Base-by-base conservation (phyloP, 2,113 vertebrate species). In the Ptilorrhoa leucosticta region DNA sequence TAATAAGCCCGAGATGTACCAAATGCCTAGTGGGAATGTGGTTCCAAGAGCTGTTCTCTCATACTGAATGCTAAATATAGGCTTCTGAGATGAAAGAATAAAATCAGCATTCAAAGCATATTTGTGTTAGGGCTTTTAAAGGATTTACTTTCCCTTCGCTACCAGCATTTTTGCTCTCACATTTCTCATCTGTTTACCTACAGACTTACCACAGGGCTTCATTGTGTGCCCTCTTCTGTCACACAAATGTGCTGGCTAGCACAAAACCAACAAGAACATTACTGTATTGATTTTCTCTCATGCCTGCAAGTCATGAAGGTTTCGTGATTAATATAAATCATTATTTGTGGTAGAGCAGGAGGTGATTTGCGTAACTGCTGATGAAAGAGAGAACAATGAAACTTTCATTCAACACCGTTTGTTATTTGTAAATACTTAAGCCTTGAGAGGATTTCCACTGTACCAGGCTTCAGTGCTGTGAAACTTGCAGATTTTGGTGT, bases 291-390 rank as follows among this genome's bases (percentile, higher is more conserved):
- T 96, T 96, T 97, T 82, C 78, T 85, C 76, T 91, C 86, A 50
- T 87, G 76, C 80, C 94, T 88, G n/a, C 60, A 96, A 96, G 89
- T 79, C 72, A 84, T 94, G 91, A 94, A 57, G 68, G 93, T 91
- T 96, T 88, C 2, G 16, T 93, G 83, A 97, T 95, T 94, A 92
- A 96, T 96, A 93, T 90, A 93, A 96, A 93, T 96, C 96, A 92
- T 91, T 97, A 91, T 91, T 94, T 95, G 81, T 76, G 71, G 70
- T 94, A 91, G 60, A 94, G 85, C 80, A 91, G 68, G 84, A 83
- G 72, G 83, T 87, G 91, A 95, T 95, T 87, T 97, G 78, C 44
- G 15, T 97, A 97, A 93, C 68, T 97, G 64, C 75, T 95, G 86
- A 73, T 91, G 87, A 93, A 90, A 87, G 70, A 82, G 39, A 53